Conservation (phyloP, 1,140 invertebrate genomes). For the Meloidogyne floridensis region DNA sequence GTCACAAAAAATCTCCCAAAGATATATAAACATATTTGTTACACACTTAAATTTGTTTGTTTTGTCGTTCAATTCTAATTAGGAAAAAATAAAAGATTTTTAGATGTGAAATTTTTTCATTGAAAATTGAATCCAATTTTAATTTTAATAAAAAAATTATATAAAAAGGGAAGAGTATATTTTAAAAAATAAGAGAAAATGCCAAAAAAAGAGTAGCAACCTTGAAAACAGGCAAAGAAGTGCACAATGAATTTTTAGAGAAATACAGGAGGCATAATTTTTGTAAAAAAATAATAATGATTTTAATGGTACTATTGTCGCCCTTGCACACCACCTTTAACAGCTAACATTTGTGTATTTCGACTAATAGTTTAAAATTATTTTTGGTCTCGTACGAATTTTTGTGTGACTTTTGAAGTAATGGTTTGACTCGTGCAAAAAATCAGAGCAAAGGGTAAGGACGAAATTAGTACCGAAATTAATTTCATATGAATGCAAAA, state of each 20-base stretch:
- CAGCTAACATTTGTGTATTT: no score
- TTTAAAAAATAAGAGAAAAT: background rate
- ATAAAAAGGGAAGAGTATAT: background rate
- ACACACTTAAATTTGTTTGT: background rate
- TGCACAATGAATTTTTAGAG: background rate
- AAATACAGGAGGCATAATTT: background rate
- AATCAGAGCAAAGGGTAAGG: no score
- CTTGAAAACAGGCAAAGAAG: background rate
- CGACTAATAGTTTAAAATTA: no score
- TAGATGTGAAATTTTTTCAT: background rate
- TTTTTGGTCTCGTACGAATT: no score
- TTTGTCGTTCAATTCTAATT: background rate
- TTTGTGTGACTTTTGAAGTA: no score
- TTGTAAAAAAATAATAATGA: background rate
- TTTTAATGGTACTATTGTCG: background rate
- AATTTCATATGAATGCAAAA: background rate
- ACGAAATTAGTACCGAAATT: background rate
- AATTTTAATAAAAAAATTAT: background rate
- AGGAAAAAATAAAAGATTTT: background rate
- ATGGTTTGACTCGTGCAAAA: no score
- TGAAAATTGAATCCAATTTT: background rate
- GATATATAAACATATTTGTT: background rate
- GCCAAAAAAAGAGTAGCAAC: conserved; percentile 5
- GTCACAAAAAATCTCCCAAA: background rate
- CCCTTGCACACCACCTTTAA: no score